phyloP scores from a whole-genome alignment of 2,113 vertebrate species.

The Syrrhaptes paradoxus region DNA sequence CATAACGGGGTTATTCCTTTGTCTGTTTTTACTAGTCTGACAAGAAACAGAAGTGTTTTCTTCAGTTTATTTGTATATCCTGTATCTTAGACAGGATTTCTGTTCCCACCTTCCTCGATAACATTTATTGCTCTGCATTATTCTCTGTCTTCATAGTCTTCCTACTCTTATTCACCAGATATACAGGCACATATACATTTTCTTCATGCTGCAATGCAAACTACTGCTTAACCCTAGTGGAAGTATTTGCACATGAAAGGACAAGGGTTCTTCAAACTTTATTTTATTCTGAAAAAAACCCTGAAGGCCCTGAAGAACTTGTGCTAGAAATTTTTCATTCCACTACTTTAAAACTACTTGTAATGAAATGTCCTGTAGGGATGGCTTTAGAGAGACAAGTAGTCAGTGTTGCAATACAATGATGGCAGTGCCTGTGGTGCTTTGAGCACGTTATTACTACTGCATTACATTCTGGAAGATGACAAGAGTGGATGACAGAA shows the following conservation, averaged over 20 bases:
- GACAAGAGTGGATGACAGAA: neutral
- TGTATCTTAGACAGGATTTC: neutral
- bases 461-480: neutral
- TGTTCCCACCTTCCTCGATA: neutral
- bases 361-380: neutral
- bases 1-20: neutral
- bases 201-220: neutral
- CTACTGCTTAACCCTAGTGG: neutral
- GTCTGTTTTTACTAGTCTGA: neutral
- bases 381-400: neutral
- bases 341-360: neutral
- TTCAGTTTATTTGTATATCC: neutral
- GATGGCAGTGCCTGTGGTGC: neutral
- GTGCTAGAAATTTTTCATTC: neutral
- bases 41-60: neutral
- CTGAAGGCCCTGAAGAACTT: neutral
- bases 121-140: neutral
- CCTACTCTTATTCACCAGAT: neutral
- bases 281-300: neutral
- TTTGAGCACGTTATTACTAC: neutral
- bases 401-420: neutral
- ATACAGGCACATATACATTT: neutral
- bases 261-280: neutral
- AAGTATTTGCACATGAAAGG: neutral
- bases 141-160: neutral